Conservation (phyloP, 2,113 vertebrate genomes). For the Anarhynchus alexandrinus region DNA sequence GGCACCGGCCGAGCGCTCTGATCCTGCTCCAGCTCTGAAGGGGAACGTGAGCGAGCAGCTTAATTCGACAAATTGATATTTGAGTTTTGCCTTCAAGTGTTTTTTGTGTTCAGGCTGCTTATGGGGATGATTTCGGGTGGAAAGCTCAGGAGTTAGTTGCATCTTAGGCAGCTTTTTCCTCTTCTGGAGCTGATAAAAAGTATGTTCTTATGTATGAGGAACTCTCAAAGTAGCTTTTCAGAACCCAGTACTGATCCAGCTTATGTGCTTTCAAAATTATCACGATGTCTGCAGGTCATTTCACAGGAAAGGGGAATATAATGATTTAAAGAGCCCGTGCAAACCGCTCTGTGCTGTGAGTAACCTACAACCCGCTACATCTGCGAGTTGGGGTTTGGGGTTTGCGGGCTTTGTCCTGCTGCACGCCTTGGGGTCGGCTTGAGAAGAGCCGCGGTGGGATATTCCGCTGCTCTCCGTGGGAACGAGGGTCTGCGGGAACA, state of each 20-base stretch:
- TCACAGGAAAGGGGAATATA: background rate
- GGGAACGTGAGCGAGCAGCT: background rate
- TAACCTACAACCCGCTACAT: rapidly evolving
- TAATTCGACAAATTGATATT: background rate
- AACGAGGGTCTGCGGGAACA: background rate
- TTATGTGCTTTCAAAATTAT: background rate
- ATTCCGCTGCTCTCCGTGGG: background rate
- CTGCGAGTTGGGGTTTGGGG: background rate
- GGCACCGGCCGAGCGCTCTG: rapidly evolving
- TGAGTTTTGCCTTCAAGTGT: background rate
- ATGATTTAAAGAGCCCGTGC: rapidly evolving
- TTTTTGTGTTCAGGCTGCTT: background rate
- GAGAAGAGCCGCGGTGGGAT: rapidly evolving
- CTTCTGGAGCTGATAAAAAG: background rate
- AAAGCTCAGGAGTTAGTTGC: background rate
- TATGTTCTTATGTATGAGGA: too few species aligned
- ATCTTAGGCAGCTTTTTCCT: background rate
- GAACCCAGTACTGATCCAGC: background rate
- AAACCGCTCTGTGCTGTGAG: too few species aligned
- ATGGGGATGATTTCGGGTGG: background rate
- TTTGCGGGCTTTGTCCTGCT: background rate
- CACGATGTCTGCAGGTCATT: background rate
- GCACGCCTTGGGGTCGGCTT: rapidly evolving
- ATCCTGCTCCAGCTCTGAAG: rapidly evolving
- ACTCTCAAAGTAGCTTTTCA: background rate